Conservation (phyloP, 2,888 invertebrate genomes). For the Altica lythri region DNA sequence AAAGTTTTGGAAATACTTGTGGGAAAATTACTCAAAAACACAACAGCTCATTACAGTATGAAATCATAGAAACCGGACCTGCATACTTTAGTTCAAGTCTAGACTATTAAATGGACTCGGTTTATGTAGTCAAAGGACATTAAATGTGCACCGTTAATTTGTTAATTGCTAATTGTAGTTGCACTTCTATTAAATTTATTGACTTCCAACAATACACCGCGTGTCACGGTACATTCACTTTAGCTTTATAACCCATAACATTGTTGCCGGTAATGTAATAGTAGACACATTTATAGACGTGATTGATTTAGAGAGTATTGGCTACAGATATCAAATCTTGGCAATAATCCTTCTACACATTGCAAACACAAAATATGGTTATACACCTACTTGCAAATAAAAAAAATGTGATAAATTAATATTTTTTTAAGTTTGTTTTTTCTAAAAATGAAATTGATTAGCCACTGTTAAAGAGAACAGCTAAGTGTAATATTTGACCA, state of each 20-base stretch:
- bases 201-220: constrained; percentile 37
- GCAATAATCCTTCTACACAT: no score
- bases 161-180: constrained; percentile 52
- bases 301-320: constrained; percentile 20
- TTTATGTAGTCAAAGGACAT: constrained; percentile 25
- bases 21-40: no score
- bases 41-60: not conserved
- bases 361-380: no score
- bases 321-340: no score
- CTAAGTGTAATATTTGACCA: no score
- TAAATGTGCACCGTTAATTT: constrained; percentile 44
- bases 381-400: no score
- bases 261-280: constrained; percentile 10
- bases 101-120: constrained; percentile 37
- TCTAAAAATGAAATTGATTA: no score
- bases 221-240: constrained; percentile 39
- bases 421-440: no score
- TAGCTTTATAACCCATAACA: constrained; percentile 29
- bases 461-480: no score
- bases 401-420: no score
- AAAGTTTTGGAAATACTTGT: no score
- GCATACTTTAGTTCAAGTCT: constrained; percentile 32
- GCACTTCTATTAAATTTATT: constrained; percentile 42
- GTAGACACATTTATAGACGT: constrained; percentile 11
- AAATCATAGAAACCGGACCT: constrained; percentile 13